These are phyloP conservation scores for Aurelia coerulea DNA, from an alignment of 30 jellyfish, hydroid and myxozoan genomes.

Conservation along the genomic window DNA sequence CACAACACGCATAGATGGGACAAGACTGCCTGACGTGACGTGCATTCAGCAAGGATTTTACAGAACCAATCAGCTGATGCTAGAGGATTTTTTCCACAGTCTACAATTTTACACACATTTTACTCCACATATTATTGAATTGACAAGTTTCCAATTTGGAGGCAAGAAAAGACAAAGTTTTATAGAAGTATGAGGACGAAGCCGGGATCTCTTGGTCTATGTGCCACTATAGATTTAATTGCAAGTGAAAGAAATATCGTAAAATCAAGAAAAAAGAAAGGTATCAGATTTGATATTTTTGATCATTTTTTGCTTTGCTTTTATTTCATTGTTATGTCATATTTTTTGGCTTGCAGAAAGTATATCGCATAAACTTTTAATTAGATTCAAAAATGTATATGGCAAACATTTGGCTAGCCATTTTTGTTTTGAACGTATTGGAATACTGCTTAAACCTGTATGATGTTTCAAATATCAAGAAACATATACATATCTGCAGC, in stretches of 20 bases:
- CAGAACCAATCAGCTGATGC: no score
- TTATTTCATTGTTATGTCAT: neutral
- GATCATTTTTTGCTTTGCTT: neutral
- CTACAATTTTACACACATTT: neutral
- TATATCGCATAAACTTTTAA: no score
- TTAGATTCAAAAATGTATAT: no score
- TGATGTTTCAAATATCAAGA: no score
- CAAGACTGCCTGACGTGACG: neutral
- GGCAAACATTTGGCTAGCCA: no score
- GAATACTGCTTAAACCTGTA: no score
- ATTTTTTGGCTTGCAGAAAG: no score
- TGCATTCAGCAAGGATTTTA: neutral
- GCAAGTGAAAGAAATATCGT: conserved; percentile 25
- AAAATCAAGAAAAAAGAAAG: conserved; percentile 52
- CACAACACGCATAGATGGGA: no score
- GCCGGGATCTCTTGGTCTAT: conserved; percentile 43
- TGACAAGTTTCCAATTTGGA: neutral
- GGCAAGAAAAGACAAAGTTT: no score
- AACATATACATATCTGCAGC: no score
- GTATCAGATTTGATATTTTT: conserved; percentile 2
- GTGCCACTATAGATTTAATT: conserved; percentile 21
- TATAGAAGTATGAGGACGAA: conserved; percentile 37
- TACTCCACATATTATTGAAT: no score
- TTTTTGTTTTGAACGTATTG: no score
- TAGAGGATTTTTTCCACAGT: neutral